Percentiles rank a stretch among this genome's conserved stretches.
Evolutionary conservation across 2,113 vertebrate genomes (phyloP).

Genomic region (Mus musculus): GRCm39 chr11:81665501-81666000

Average conservation of each 20-base stretch:
- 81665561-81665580: background rate
- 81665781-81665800: background rate
- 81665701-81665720: background rate
- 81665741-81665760: accelerated
- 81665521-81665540: background rate
- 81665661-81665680: background rate
- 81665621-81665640: background rate
- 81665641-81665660: background rate
- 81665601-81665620: background rate
- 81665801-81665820: background rate
- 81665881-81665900: background rate
- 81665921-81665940: background rate
- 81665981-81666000: background rate
- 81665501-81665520: background rate
- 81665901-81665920: background rate
- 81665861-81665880: background rate
- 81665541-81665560: background rate
- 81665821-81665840: background rate
- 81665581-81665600: background rate
- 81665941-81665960: background rate
- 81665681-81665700: background rate
- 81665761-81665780: background rate
- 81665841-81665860: background rate
- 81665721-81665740: background rate
- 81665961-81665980: background rate